Percentiles rank a stretch among this genome's conserved stretches.
These are phyloP conservation scores for Mythimna ferrago DNA, from an alignment of 2,888 invertebrate species.

Conservation along the genomic window DNA sequence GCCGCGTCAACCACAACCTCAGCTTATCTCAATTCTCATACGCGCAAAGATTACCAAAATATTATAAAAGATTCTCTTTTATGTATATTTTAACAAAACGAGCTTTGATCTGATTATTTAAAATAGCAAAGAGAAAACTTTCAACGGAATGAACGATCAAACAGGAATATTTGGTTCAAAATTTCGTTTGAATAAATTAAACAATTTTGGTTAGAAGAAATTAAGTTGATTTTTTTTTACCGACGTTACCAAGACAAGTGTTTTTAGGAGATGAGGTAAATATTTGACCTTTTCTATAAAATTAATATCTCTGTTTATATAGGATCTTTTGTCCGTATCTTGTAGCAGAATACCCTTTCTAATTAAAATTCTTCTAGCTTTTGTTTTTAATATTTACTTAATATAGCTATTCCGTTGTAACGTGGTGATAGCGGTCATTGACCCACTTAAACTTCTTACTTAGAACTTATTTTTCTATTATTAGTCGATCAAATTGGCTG, in stretches of 20 bases:
- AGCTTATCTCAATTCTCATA: conserved; percentile 4
- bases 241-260: conserved; percentile 38
- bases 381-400: conserved; percentile 1
- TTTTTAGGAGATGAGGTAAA: conserved; percentile 36
- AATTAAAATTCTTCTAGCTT: conserved; percentile 15
- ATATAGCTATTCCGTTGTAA: background rate
- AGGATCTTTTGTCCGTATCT: conserved; percentile 13
- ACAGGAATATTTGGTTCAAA: conserved; percentile 35
- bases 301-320: conserved; percentile 26
- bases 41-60: conserved; percentile 21
- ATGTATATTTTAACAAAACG: conserved; percentile 25
- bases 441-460: too few species aligned
- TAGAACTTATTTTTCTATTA: background rate
- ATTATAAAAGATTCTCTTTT: conserved; percentile 37
- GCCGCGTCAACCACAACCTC: background rate
- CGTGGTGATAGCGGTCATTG: background rate
- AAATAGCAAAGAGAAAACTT: conserved; percentile 47
- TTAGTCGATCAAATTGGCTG: too few species aligned
- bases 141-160: conserved; percentile 51
- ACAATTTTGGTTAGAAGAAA: conserved; percentile 26
- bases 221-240: conserved; percentile 29
- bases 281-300: conserved; percentile 24
- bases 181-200: conserved; percentile 41
- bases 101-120: conserved; percentile 59
- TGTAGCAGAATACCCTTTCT: background rate